Percentiles rank a stretch among this genome's conserved stretches.
These are phyloP conservation scores for Spilarctia lutea DNA, from an alignment of 2,888 invertebrate species.

Conservation along the genomic window DNA sequence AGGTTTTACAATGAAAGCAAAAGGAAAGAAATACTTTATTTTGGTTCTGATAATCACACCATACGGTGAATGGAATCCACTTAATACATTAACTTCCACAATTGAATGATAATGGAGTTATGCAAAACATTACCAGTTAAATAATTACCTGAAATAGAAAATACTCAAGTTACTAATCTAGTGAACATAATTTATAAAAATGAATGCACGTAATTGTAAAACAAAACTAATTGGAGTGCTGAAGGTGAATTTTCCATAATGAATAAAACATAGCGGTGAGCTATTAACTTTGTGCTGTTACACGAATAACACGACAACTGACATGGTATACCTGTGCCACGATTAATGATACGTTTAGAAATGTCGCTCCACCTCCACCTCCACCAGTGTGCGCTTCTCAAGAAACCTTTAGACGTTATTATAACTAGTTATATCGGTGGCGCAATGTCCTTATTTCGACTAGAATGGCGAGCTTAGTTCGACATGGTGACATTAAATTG, in stretches of 20 bases:
- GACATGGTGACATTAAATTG: too few relatives aligned
- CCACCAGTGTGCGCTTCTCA: too few relatives aligned
- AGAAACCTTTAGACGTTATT: neutral
- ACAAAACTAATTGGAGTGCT: neutral
- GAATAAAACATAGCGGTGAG: constrained; percentile 4
- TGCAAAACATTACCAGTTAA: neutral
- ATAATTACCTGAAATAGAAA: neutral
- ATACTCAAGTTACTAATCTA: neutral
- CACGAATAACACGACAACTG: neutral
- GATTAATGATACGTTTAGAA: neutral
- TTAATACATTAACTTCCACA: neutral
- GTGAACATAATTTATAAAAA: neutral
- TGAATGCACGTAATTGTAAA: neutral
- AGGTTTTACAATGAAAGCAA: too few relatives aligned
- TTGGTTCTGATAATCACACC: too few relatives aligned
- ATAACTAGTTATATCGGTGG: too few relatives aligned
- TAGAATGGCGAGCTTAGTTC: too few relatives aligned
- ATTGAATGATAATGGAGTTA: neutral
- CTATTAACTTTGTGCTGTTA: neutral
- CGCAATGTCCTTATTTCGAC: too few relatives aligned
- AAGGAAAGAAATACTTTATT: too few relatives aligned
- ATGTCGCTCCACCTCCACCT: constrained; percentile 1
- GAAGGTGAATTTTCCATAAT: constrained; percentile 1
- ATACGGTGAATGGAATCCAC: neutral
- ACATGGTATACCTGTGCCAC: neutral